Percentiles rank a stretch among this genome's conserved stretches.
These are phyloP conservation scores for Drosophila ohnishii DNA, from an alignment of 1,140 invertebrate genomes.

Conservation along the genomic window DNA sequence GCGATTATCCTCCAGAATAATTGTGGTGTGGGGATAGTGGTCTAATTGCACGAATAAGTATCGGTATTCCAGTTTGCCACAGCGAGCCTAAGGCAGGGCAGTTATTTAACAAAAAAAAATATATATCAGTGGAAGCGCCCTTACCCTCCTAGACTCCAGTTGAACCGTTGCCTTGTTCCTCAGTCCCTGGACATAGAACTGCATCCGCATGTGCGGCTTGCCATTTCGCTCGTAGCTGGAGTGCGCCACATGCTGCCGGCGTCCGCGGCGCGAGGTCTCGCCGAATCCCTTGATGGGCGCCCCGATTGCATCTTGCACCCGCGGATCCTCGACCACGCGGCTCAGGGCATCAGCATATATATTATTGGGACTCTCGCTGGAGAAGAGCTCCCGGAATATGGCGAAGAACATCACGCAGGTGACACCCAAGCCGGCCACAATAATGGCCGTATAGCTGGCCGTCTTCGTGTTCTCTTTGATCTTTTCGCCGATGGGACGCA, in stretches of 20 bases:
- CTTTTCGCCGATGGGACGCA: conserved; percentile 87
- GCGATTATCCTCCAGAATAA: conserved; percentile 90
- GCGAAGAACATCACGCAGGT: conserved; percentile 91
- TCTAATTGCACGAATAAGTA: conserved; percentile 93
- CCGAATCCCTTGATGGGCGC: conserved; percentile 94
- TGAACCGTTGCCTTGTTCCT: conserved; percentile 91
- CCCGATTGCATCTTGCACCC: conserved; percentile 90
- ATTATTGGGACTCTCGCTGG: conserved; percentile 92
- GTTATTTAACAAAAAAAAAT: not conserved
- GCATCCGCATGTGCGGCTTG: conserved; percentile 91
- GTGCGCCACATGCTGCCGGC: conserved; percentile 89
- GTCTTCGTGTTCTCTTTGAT: conserved; percentile 95
- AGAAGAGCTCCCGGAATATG: conserved; percentile 93
- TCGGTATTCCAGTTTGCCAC: conserved; percentile 90
- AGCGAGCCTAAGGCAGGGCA: conserved; percentile 87
- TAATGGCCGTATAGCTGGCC: conserved; percentile 91
- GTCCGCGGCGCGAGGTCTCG: conserved; percentile 91
- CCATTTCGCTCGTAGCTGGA: conserved; percentile 89
- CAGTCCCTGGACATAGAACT: conserved; percentile 94
- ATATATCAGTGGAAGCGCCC: not conserved
- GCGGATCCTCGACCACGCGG: conserved; percentile 86
- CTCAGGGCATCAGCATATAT: conserved; percentile 92
- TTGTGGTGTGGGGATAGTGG: conserved; percentile 88
- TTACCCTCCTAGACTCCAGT: conserved; percentile 93
- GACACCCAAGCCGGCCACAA: conserved; percentile 89